Evolutionary conservation across 2,888 invertebrate genomes (phyloP).

Genomic region (Didymodactylos carnosus): DNA sequence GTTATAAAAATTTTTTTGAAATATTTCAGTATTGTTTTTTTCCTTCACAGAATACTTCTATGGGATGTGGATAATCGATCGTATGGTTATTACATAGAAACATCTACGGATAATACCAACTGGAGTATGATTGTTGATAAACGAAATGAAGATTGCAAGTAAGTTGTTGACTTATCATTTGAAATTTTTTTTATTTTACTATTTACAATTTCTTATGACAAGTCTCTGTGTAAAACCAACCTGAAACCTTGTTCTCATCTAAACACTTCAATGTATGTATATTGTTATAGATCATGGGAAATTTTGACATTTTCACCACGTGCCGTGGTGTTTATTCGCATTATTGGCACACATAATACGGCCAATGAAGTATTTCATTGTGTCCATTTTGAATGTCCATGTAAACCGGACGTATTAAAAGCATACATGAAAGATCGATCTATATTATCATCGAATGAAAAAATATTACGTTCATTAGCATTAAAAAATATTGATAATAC

Average conservation of each 20-base stretch:
- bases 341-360: conserved; percentile 86
- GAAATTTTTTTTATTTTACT: neutral
- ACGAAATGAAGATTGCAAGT: conserved; percentile 54
- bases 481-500: too few relatives aligned
- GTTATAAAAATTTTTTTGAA: conserved; percentile 17
- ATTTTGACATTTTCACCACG: conserved; percentile 59
- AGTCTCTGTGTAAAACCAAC: neutral
- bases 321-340: conserved; percentile 74
- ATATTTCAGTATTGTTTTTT: neutral
- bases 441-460: neutral
- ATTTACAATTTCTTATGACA: too few relatives aligned
- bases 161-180: conserved; percentile 19
- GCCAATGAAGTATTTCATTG: conserved; percentile 96
- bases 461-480: too few relatives aligned
- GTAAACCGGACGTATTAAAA: conserved; percentile 1
- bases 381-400: conserved; percentile 86
- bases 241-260: neutral
- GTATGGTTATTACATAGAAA: conserved; percentile 39
- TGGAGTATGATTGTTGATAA: conserved; percentile 58
- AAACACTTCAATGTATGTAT: conserved; percentile 18
- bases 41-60: conserved; percentile 49
- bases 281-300: conserved; percentile 61
- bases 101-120: conserved; percentile 33
- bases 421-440: conserved; percentile 4
- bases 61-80: conserved; percentile 63